phyloP scores from a whole-genome alignment of 2,113 vertebrate species.

The Thamnaconus septentrionalis region DNA sequence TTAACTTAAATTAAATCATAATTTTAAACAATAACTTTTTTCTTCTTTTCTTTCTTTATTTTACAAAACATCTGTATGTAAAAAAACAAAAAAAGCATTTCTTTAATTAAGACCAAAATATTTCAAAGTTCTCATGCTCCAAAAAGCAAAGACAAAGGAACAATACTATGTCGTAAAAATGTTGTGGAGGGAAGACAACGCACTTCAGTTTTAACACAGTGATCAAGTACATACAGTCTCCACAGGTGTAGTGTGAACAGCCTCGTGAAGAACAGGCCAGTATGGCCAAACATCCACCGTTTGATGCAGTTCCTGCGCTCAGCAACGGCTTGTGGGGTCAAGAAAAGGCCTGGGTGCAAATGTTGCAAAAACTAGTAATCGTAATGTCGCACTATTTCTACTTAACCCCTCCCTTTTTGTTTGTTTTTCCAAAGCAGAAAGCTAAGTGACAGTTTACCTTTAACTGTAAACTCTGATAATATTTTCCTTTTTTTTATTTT shows the following conservation, averaged over 20 bases:
- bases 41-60: slow-evolving; percentile 45
- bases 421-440: slow-evolving; percentile 40
- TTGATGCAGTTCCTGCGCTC: slow-evolving; percentile 85
- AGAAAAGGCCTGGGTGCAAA: slow-evolving; percentile 77
- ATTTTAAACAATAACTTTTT: slow-evolving; percentile 62
- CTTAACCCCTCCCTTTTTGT: slow-evolving; percentile 5
- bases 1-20: slow-evolving; percentile 80
- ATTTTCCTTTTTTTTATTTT: slow-evolving; percentile 23
- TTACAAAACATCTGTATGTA: slow-evolving; percentile 69
- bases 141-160: slow-evolving; percentile 42
- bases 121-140: slow-evolving; percentile 34
- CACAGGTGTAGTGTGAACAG: slow-evolving; percentile 80
- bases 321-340: slow-evolving; percentile 70
- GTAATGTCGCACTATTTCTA: slow-evolving; percentile 17
- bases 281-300: slow-evolving; percentile 90
- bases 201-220: slow-evolving; percentile 81
- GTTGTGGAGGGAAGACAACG: slow-evolving; percentile 82
- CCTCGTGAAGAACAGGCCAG: slow-evolving; percentile 78
- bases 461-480: slow-evolving; percentile 47
- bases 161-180: slow-evolving; percentile 83
- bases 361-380: slow-evolving; percentile 69
- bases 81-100: slow-evolving; percentile 45
- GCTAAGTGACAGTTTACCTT: slow-evolving; percentile 59
- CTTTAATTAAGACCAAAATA: slow-evolving; percentile 35
- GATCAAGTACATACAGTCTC: slow-evolving; percentile 84